Percentiles rank a stretch among this genome's conserved stretches.
Conservation (phyloP, 2,797 vertebrate genomes). For the Sciaenops ocellatus region DNA sequence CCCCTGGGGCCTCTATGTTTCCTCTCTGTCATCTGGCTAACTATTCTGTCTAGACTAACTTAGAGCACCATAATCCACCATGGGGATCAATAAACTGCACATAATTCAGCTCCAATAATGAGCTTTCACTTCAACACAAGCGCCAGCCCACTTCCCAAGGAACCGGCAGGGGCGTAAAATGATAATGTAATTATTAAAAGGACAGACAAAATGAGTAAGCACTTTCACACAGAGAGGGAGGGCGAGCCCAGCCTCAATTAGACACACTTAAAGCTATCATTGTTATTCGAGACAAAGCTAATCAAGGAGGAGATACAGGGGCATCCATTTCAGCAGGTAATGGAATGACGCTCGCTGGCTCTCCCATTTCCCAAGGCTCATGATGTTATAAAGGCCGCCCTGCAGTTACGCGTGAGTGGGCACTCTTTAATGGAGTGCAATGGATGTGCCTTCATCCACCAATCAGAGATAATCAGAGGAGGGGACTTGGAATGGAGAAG, state of each 20-base stretch:
- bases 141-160: conserved; percentile 95
- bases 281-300: conserved; percentile 88
- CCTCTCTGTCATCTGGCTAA: conserved; percentile 99
- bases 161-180: conserved; percentile 94
- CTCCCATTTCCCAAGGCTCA: conserved; percentile 73
- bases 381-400: conserved; percentile 77
- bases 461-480: conserved; percentile 55
- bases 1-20: conserved; percentile 98
- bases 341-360: conserved; percentile 75
- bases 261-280: conserved; percentile 92
- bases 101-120: conserved; percentile 99
- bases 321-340: conserved; percentile 84
- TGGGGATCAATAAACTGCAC: conserved; percentile 99
- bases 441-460: conserved; percentile 69
- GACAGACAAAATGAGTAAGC: conserved; percentile 98
- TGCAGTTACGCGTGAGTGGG: conserved; percentile 74
- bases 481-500: conserved; percentile 51
- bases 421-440: conserved; percentile 76
- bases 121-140: conserved; percentile 99
- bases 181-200: conserved; percentile 99
- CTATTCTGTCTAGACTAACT: conserved; percentile 99
- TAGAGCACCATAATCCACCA: conserved; percentile 99
- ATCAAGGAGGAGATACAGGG: conserved; percentile 85
- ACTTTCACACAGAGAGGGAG: conserved; percentile 88
- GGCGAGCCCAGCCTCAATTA: conserved; percentile 93